Evolutionary conservation across 1,140 invertebrate species (phyloP).

Genomic region (Aphelenchoides avenae): DNA sequence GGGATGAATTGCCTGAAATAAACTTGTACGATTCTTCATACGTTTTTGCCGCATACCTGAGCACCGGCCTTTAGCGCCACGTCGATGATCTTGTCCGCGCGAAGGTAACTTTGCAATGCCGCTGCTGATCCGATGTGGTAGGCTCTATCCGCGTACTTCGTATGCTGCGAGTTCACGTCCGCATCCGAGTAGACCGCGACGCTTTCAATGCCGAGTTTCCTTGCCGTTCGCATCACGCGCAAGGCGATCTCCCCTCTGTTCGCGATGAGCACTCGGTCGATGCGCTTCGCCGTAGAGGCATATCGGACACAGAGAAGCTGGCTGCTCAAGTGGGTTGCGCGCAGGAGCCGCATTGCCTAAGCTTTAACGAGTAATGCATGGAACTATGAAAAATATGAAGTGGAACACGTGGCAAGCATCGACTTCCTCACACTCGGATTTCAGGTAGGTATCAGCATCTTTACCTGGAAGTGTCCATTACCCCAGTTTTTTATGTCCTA

Average conservation of each 20-base stretch:
- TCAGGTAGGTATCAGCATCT: no score
- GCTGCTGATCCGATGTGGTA: slow-evolving; percentile 82
- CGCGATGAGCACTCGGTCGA: slow-evolving; percentile 72
- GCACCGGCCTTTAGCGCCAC: slow-evolving; percentile 75
- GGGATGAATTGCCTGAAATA: slow-evolving; percentile 92
- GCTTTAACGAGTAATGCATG: no score
- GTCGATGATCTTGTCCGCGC: slow-evolving; percentile 77
- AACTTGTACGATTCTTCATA: background rate
- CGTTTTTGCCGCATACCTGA: slow-evolving; percentile 63
- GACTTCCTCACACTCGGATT: no score
- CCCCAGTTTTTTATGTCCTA: no score
- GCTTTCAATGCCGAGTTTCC: slow-evolving; percentile 80
- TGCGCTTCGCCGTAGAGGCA: slow-evolving; percentile 7
- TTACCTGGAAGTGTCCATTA: no score
- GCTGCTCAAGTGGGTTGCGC: no score
- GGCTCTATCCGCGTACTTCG: slow-evolving; percentile 78
- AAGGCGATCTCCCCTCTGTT: slow-evolving; percentile 97
- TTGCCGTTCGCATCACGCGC: slow-evolving; percentile 79
- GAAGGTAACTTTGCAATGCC: slow-evolving; percentile 81
- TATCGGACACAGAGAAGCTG: no score
- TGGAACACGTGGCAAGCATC: no score
- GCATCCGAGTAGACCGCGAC: slow-evolving; percentile 90
- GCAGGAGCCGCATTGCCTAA: no score
- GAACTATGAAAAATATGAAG: no score
- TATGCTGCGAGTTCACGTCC: slow-evolving; percentile 69